Percentiles rank a stretch among this genome's conserved stretches.
Evolutionary conservation across 2,797 vertebrate genomes (phyloP).

Genomic region (Eulemur mongoz): DNA sequence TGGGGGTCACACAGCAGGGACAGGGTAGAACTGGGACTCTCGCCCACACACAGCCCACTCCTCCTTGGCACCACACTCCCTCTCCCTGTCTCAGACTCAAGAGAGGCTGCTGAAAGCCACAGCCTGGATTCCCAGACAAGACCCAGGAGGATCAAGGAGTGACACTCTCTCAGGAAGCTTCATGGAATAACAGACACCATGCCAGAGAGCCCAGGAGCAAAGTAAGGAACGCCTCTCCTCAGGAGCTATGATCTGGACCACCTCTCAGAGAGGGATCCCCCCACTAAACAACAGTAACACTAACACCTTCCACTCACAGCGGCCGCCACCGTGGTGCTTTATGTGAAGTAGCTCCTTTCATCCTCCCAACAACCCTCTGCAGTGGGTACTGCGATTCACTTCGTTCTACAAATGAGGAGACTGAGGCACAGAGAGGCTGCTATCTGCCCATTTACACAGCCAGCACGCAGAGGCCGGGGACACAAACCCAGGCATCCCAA

Average conservation of each 20-base stretch:
- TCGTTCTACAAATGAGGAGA: not conserved
- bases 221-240: not conserved
- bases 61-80: not conserved
- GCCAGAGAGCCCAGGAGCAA: not conserved
- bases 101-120: not conserved
- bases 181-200: not conserved
- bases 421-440: not conserved
- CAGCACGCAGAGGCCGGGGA: not conserved
- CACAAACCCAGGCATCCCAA: too few species aligned
- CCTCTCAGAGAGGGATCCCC: not conserved
- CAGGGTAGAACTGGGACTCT: not conserved
- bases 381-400: not conserved
- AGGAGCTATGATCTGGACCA: not conserved
- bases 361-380: not conserved
- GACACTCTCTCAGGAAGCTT: not conserved
- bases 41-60: rapidly evolving
- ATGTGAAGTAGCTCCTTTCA: not conserved
- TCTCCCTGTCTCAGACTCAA: not conserved
- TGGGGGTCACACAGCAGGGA: not conserved
- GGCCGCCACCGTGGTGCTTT: not conserved
- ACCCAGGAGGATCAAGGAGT: not conserved
- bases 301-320: rapidly evolving
- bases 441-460: not conserved
- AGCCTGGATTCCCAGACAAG: not conserved
- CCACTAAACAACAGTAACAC: not conserved